Percentiles rank a stretch among this genome's conserved stretches.
phyloP scores from a whole-genome alignment of 2,888 invertebrate genomes.

The Anticlea derivata region DNA sequence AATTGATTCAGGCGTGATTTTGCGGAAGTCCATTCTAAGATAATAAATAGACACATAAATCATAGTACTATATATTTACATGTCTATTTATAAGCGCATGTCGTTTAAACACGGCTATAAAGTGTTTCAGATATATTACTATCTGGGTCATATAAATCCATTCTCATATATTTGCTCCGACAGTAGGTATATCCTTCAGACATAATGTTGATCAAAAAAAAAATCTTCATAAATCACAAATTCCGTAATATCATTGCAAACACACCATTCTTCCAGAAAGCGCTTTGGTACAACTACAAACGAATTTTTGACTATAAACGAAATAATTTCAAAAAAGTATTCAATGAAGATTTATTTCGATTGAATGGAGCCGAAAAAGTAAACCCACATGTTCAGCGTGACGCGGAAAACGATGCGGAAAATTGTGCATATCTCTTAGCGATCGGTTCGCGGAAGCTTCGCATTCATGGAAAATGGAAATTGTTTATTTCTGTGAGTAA shows the following conservation, averaged over 20 bases:
- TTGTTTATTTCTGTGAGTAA: constrained; percentile 28
- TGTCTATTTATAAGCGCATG: too few relatives aligned
- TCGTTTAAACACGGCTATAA: too few relatives aligned
- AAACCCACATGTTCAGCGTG: constrained; percentile 33
- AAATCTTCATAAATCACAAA: constrained; percentile 2
- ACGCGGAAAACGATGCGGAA: constrained; percentile 34
- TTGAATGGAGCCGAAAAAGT: constrained; percentile 34
- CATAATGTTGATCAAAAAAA: not conserved
- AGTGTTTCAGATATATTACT: too few relatives aligned
- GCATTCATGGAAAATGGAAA: constrained; percentile 17
- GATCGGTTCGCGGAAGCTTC: constrained; percentile 27
- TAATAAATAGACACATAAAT: too few relatives aligned
- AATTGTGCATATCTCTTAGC: constrained; percentile 37
- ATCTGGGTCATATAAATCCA: too few relatives aligned
- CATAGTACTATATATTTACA: not conserved
- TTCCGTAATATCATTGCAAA: not conserved
- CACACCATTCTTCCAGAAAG: not conserved
- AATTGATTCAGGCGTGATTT: too few relatives aligned
- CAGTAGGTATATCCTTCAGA: not conserved
- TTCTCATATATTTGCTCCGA: too few relatives aligned
- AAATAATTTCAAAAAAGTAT: constrained; percentile 6
- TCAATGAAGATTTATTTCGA: constrained; percentile 27
- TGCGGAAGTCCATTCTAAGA: too few relatives aligned
- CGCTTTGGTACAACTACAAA: too few relatives aligned
- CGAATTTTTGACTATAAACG: too few relatives aligned